Evolutionary conservation across 2,113 vertebrate genomes (phyloP), one percentile per base, ranked within the genome.

Genomic region (Peromyscus leucopus): DNA sequence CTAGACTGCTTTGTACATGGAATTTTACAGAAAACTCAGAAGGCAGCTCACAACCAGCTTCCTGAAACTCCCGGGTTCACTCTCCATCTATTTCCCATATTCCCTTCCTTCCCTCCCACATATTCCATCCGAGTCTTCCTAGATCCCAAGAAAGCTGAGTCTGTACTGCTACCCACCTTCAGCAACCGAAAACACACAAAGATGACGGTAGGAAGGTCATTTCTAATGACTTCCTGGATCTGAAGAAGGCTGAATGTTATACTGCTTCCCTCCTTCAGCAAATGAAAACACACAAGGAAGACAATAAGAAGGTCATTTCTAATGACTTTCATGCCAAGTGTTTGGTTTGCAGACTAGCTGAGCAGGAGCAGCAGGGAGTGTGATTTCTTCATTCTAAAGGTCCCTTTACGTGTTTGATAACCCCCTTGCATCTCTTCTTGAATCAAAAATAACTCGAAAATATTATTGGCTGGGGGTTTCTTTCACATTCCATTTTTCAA

Each of bases 361-460:
- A 67, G 3, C 11, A 59, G 36, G 7, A 89, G 63, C 69, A 28
- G 42, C 95, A 96, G 76, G 36, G 69, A 55, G 1, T 26, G n/a
- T 89, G 71, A 79, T 74, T 94, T 90, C 94, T 96, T 94, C 96
- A 93, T 94, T 95, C 67, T 79, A 48, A 95, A 94, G 72, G 82
- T 85, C 75, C 46, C 65, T 93, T 93, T 94, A 65, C 82, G 71
- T 55, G 42, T 75, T 31, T 93, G 74, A 83, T 59, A 93, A 84
- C 94, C 87, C 46, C 90, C 42, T 46, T 46, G 65, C 12, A 93
- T 75, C 39, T 96, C 71, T 67, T 90, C 51, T 83, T 89, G 90
- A 76, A 83, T 97, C 84, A 96, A 96, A 97, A 97, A 82, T 90
- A 96, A 95, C 71, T 97, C n/a, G 57, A 90, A 92, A 97, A 90